Conservation (phyloP, 2,797 vertebrate genomes). For the Myoxocephalus aenaeus region DNA sequence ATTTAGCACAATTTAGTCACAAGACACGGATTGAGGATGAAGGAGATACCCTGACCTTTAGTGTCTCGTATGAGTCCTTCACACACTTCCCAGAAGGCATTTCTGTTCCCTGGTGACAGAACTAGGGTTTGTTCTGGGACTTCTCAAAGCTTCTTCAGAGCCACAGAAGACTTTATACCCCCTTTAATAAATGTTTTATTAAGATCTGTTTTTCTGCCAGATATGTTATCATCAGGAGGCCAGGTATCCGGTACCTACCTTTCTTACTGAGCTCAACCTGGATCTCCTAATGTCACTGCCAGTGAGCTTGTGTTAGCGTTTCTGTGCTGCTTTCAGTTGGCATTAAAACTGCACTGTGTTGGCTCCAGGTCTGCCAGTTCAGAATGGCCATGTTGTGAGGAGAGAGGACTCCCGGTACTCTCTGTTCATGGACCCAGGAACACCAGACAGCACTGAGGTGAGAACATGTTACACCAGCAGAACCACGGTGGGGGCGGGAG, state of each 20-base stretch:
- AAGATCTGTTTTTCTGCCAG: not conserved
- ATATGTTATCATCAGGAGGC: not conserved
- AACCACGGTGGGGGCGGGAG: not conserved
- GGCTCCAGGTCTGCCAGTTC: slow-evolving; percentile 77
- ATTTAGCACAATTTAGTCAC: not conserved
- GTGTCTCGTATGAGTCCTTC: not conserved
- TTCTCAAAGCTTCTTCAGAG: not conserved
- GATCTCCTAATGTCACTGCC: not conserved
- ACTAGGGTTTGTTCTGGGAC: not conserved
- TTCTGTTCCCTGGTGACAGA: not conserved
- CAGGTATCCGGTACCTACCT: not conserved
- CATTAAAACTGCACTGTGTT: not conserved
- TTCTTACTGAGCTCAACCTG: not conserved
- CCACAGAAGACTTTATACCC: not conserved
- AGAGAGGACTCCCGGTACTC: slow-evolving; percentile 93
- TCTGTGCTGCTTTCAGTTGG: not conserved
- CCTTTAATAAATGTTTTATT: not conserved
- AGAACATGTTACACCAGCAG: slow-evolving; percentile 16
- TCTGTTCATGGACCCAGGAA: slow-evolving; percentile 86
- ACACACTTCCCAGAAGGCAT: not conserved
- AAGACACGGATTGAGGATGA: not conserved
- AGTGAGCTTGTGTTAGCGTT: not conserved
- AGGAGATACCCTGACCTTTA: not conserved
- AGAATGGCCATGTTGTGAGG: slow-evolving; percentile 89
- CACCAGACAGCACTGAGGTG: slow-evolving; percentile 81